These are phyloP conservation scores for Globia sparganii DNA, from an alignment of 2,888 invertebrate genomes.

Conservation along the genomic window DNA sequence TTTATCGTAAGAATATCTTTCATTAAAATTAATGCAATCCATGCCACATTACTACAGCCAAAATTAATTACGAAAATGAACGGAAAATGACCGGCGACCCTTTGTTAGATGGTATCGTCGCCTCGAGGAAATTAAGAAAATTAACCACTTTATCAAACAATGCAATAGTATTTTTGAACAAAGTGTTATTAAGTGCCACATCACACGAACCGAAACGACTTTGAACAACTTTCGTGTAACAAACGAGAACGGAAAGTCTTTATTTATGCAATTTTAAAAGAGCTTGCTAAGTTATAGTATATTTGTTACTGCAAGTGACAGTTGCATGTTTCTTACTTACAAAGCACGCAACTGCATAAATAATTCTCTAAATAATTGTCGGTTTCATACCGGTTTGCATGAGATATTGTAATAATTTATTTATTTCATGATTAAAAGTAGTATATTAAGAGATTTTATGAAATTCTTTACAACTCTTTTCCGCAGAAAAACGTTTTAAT, in stretches of 20 bases:
- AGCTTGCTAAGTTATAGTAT: background rate
- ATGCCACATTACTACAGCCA: background rate
- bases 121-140: constrained; percentile 16
- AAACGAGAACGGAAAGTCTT: background rate
- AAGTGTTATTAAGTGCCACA: constrained; percentile 11
- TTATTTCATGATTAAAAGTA: constrained; percentile 2
- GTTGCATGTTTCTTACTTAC: constrained; percentile 11
- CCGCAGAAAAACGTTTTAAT: background rate
- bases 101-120: constrained; percentile 7
- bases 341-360: constrained; percentile 10
- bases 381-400: constrained; percentile 10
- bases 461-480: background rate
- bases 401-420: constrained; percentile 6
- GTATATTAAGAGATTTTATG: background rate
- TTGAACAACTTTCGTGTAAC: constrained; percentile 4
- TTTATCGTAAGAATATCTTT: background rate
- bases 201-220: constrained; percentile 10
- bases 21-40: constrained; percentile 5
- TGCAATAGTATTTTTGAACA: background rate
- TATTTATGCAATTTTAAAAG: background rate
- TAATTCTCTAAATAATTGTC: background rate
- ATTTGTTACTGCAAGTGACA: constrained; percentile 4
- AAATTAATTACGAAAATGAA: constrained; percentile 14
- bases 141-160: constrained; percentile 8
- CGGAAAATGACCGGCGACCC: background rate